Evolutionary conservation across 2,888 invertebrate genomes (phyloP).

Genomic region (Phaonia tiefii): DNA sequence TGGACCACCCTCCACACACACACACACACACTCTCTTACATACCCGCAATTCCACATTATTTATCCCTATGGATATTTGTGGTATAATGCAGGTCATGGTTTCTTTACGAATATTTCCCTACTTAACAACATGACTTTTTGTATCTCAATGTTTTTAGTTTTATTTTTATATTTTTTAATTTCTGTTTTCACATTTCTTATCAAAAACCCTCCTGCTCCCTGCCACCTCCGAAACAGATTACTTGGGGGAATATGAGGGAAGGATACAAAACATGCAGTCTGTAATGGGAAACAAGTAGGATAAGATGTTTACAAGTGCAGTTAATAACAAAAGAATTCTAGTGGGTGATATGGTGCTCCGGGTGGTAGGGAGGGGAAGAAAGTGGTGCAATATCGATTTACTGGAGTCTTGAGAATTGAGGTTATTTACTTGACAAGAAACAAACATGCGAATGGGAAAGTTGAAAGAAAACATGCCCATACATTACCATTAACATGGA

Average conservation of each 20-base stretch:
- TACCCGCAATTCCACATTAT: not conserved
- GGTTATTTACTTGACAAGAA: conserved; percentile 6
- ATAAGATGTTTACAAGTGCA: conserved; percentile 31
- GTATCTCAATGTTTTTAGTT: too few species aligned
- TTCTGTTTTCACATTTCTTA: not conserved
- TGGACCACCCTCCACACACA: too few species aligned
- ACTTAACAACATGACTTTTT: conserved; percentile 8
- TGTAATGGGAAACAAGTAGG: not conserved
- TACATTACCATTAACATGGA: conserved; percentile 80
- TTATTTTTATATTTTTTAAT: conserved; percentile 38
- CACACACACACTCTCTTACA: not conserved
- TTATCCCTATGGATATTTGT: conserved; percentile 52
- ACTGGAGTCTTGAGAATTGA: conserved; percentile 3
- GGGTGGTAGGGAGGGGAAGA: not conserved
- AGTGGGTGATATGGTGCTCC: not conserved
- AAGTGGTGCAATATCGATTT: conserved; percentile 3
- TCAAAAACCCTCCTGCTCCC: not conserved
- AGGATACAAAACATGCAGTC: conserved; percentile 43
- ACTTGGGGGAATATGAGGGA: conserved; percentile 38
- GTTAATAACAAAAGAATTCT: conserved; percentile 12
- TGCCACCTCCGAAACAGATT: conserved; percentile 8
- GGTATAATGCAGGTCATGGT: conserved; percentile 34
- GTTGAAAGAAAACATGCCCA: conserved; percentile 66
- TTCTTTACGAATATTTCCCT: conserved; percentile 10
- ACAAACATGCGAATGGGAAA: not conserved